Conservation (phyloP, 1,140 invertebrate genomes). For the Acromyrmex charruanus region DNA sequence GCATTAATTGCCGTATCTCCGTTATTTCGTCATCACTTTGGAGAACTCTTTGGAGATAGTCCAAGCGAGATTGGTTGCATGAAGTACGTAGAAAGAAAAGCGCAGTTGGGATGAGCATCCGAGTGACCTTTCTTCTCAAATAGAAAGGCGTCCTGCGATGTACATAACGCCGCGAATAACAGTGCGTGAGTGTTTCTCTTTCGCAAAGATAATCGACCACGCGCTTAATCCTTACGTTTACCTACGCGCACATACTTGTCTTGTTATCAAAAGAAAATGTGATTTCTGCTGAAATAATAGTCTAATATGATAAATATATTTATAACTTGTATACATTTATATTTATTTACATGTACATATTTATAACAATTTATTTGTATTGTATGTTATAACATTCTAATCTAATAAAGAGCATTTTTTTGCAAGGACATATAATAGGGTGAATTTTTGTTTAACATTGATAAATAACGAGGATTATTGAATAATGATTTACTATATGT, state of each 20-base stretch:
- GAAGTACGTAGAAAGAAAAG: constrained; percentile 38
- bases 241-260: background rate
- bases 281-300: background rate
- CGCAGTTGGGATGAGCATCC: constrained; percentile 32
- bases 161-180: constrained; percentile 31
- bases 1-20: constrained; percentile 27
- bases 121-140: constrained; percentile 70
- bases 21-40: constrained; percentile 12
- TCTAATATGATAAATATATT: too few relatives aligned
- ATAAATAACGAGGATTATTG: too few relatives aligned
- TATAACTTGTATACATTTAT: too few relatives aligned
- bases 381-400: too few relatives aligned
- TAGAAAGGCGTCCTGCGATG: constrained; percentile 61
- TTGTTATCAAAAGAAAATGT: constrained; percentile 5
- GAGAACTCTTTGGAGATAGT: constrained; percentile 34
- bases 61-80: background rate
- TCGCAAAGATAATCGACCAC: constrained; percentile 21
- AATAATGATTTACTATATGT: too few relatives aligned
- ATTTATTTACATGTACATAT: too few relatives aligned
- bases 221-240: constrained; percentile 14
- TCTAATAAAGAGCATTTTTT: too few relatives aligned
- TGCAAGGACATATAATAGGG: too few relatives aligned
- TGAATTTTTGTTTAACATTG: too few relatives aligned
- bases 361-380: too few relatives aligned
- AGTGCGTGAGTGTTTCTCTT: constrained; percentile 52